Percentiles rank a stretch among this genome's conserved stretches.
These are phyloP conservation scores for Cacatua alba DNA, from an alignment of 2,113 vertebrate genomes.

Conservation along the genomic window DNA sequence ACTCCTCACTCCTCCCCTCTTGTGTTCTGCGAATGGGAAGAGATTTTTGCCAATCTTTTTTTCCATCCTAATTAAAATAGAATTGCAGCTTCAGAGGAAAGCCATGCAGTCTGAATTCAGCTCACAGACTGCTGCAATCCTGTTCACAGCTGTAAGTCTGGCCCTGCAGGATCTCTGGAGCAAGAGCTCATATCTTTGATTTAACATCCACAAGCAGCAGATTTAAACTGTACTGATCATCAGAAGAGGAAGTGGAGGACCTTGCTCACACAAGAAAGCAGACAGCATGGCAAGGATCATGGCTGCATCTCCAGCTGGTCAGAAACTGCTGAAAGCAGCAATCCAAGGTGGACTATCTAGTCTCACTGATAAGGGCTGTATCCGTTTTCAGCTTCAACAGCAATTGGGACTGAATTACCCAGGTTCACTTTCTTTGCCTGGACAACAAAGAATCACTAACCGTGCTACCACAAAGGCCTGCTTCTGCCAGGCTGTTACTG, in stretches of 20 bases:
- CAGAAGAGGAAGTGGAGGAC: neutral
- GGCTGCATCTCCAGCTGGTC: neutral
- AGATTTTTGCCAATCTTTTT: neutral
- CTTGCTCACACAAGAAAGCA: neutral
- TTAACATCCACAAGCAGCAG: neutral
- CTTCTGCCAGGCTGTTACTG: neutral
- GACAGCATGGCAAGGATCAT: accelerated
- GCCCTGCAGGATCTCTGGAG: neutral
- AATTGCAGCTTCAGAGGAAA: neutral
- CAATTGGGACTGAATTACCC: neutral
- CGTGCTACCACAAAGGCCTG: neutral
- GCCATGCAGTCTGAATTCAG: neutral
- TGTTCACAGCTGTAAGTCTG: neutral
- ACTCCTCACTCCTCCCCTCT: neutral
- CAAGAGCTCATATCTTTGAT: neutral
- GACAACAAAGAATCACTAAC: neutral
- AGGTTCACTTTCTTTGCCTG: neutral
- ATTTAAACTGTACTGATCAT: neutral
- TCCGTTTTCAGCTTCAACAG: neutral
- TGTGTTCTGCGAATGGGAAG: neutral
- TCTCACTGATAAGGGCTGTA: neutral
- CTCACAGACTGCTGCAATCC: neutral
- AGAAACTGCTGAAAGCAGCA: neutral
- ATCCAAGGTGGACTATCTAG: neutral
- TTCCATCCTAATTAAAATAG: neutral